Evolutionary conservation across 2,888 invertebrate genomes (phyloP), one percentile per base, ranked within the genome.

Genomic region (Pomacea canaliculata): DNA sequence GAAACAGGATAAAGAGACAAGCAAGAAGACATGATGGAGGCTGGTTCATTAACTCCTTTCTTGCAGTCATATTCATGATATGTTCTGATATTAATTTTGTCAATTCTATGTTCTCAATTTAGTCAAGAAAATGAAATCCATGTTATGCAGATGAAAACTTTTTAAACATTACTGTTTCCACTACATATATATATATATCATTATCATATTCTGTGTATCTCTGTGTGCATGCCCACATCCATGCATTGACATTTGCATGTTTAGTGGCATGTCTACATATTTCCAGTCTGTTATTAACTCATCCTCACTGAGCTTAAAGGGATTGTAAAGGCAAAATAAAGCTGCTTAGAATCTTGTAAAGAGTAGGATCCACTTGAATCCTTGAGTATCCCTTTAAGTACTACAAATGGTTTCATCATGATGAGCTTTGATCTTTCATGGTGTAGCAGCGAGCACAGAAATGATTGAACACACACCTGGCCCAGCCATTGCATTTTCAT

Each of bases 401-500:
- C 37, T 37, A 37, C 37, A 37, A 37, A 37, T 5, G 37, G 37
- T 5, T 37, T 37, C 37, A 37, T 37, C 37, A 37, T 37, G 37
- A 37, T 37, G 37, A 37, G 37, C 37, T 37, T 37, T 37, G 37
- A 37, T 37, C 37, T 37, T 5, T 37, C 37, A 37, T 37, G 37
- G 37, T 37, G 37, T 5, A 37, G 37, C 37, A 37, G 5, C 5
- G 37, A 37, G 37, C 37, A 37, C 37, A 37, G 37, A 56, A 56
- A 56, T 56, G 16, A 13, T 63, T 60, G 7, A 62, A n/a, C 49
- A 67, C 82, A 27, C 83, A 88, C 89, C 87, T 79, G 85, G 82
- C 69, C 84, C 85, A n/a, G 89, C 89, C 56, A 76, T 81, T 62
- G 84, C 83, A 51, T 83, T 80, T 77, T 88, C 86, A 78, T 88